These are phyloP conservation scores for Dipodomys merriami DNA, from an alignment of 2,113 vertebrate species.

Conservation along the genomic window DNA sequence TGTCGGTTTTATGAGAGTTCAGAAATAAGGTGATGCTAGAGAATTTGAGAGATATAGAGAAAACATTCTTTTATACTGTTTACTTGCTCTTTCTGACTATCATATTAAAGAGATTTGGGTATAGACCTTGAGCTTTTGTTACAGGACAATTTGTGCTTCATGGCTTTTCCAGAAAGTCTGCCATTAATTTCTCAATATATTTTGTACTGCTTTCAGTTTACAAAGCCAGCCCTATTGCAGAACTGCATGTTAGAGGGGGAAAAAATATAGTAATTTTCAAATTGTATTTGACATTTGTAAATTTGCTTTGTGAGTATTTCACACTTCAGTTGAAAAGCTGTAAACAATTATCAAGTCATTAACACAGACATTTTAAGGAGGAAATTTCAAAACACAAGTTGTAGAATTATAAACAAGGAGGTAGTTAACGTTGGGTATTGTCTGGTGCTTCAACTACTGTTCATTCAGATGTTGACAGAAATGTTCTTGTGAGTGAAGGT, in stretches of 20 bases:
- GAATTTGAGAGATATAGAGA: not conserved
- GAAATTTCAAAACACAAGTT: constrained; percentile 61
- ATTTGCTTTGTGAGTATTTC: constrained; percentile 61
- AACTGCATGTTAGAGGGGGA: constrained; percentile 18
- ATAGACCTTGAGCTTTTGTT: not conserved
- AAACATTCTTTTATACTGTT: not conserved
- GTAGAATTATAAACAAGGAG: constrained; percentile 36
- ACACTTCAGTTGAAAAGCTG: constrained; percentile 61
- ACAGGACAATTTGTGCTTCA: constrained; percentile 17
- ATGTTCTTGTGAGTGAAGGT: not conserved
- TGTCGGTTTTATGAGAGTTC: not conserved
- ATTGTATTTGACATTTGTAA: constrained; percentile 61
- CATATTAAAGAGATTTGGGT: not conserved
- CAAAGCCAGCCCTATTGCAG: not conserved
- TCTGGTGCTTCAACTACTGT: not conserved
- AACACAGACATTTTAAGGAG: constrained; percentile 58
- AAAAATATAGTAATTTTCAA: constrained; percentile 49
- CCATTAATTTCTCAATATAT: constrained; percentile 12
- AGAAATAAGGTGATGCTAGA: not conserved
- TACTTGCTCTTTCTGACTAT: not conserved
- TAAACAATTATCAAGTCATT: constrained; percentile 70
- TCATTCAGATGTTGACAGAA: constrained; percentile 19
- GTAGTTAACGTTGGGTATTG: not conserved
- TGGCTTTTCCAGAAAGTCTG: constrained; percentile 20
- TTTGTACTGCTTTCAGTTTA: constrained; percentile 47